Evolutionary conservation across 2,797 vertebrate species (phyloP).

Genomic region (Monodelphis domestica): DNA sequence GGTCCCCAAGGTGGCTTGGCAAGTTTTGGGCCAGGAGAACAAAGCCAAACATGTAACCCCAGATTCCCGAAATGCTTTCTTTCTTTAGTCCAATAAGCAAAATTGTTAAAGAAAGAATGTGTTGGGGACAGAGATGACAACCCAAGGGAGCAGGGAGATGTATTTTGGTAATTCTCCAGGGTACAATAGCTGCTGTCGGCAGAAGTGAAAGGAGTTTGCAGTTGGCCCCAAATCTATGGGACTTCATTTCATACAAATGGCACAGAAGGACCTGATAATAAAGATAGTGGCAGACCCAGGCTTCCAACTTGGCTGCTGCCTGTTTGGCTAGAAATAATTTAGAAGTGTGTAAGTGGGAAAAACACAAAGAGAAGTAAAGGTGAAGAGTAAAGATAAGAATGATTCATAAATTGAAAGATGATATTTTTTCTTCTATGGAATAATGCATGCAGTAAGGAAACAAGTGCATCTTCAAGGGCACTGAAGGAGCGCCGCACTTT

Average conservation of each 20-base stretch:
- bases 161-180: background rate
- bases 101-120: conserved; percentile 30
- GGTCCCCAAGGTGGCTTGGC: background rate
- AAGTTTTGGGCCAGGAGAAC: conserved; percentile 18
- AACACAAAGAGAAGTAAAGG: conserved; percentile 82
- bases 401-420: conserved; percentile 83
- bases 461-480: conserved; percentile 82
- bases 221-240: background rate
- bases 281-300: conserved; percentile 67
- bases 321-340: conserved; percentile 81
- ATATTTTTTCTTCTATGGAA: conserved; percentile 77
- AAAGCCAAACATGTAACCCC: background rate
- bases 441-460: conserved; percentile 78
- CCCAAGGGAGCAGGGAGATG: background rate
- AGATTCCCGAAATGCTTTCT: conserved; percentile 28
- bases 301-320: conserved; percentile 58
- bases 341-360: conserved; percentile 70
- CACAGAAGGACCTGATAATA: conserved; percentile 44
- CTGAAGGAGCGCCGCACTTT: conserved; percentile 57
- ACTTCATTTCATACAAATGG: conserved; percentile 58
- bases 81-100: conserved; percentile 3
- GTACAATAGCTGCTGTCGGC: conserved; percentile 30
- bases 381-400: conserved; percentile 83
- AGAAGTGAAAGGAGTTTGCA: conserved; percentile 59
- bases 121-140: conserved; percentile 28